Conservation (phyloP, 2,888 invertebrate genomes). For the Eupithecia pulchellata region DNA sequence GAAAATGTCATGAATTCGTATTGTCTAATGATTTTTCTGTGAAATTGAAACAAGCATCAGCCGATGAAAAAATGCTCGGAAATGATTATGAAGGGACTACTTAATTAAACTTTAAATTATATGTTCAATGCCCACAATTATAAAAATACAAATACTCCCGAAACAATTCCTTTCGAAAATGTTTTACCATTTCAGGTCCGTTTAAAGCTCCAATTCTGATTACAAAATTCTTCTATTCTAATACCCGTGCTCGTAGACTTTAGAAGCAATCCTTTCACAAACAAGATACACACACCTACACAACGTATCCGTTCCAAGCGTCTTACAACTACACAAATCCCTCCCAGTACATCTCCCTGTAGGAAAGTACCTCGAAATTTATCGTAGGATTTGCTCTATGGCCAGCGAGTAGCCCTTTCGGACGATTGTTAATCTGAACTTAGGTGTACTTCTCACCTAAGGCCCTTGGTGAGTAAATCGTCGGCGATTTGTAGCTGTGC, state of each 20-base stretch:
- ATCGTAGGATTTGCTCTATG: constrained; percentile 61
- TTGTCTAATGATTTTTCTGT: not conserved
- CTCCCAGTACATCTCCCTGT: constrained; percentile 20
- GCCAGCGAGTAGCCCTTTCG: constrained; percentile 58
- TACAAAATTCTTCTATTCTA: not conserved
- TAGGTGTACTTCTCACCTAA: constrained; percentile 78
- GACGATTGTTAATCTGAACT: constrained; percentile 63
- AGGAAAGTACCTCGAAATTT: constrained; percentile 50
- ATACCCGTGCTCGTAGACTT: not conserved
- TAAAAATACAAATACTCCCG: too few species aligned
- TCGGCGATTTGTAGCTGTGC: constrained; percentile 55
- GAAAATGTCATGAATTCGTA: not conserved
- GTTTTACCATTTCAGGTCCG: not conserved
- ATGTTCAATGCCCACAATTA: too few species aligned
- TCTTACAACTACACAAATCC: constrained; percentile 27
- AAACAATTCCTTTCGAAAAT: not conserved
- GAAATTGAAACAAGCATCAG: not conserved
- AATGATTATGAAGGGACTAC: not conserved
- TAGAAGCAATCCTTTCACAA: not conserved
- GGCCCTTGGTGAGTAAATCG: constrained; percentile 67
- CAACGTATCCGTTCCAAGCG: constrained; percentile 30
- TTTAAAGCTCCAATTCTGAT: not conserved
- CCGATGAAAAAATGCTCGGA: not conserved
- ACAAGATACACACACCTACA: constrained; percentile 11
- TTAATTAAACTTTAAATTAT: too few species aligned